These are phyloP conservation scores for Labroides dimidiatus DNA, from an alignment of 2,797 vertebrate genomes.

Conservation along the genomic window DNA sequence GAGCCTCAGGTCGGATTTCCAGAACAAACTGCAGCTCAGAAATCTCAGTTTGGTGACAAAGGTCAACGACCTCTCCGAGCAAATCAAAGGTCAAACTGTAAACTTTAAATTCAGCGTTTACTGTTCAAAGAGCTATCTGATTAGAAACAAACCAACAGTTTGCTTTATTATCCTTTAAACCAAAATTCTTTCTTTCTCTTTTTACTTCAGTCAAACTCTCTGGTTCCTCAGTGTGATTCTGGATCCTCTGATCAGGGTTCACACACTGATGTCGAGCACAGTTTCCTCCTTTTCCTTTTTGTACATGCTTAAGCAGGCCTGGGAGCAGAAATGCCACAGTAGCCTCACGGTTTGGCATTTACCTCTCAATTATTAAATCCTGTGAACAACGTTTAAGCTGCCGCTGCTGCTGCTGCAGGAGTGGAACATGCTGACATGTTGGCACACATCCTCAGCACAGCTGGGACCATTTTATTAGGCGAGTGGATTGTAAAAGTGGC, in stretches of 20 bases:
- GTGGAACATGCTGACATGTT: slow-evolving; percentile 40
- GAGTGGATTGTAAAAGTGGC: slow-evolving; percentile 28
- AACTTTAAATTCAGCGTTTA: background rate
- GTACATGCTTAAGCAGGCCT: background rate
- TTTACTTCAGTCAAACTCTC: background rate
- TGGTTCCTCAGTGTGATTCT: background rate
- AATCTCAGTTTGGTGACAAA: slow-evolving; percentile 46
- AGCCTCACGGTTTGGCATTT: slow-evolving; percentile 22
- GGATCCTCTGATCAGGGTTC: background rate
- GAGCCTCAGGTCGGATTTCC: slow-evolving; percentile 53
- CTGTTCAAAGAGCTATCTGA: slow-evolving; percentile 41
- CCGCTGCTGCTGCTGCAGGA: slow-evolving; percentile 11
- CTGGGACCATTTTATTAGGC: slow-evolving; percentile 30
- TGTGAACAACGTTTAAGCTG: slow-evolving; percentile 18
- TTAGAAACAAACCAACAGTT: slow-evolving; percentile 17
- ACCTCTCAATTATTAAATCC: slow-evolving; percentile 33
- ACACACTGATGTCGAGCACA: background rate
- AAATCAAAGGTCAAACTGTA: slow-evolving; percentile 33
- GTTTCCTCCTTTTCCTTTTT: background rate
- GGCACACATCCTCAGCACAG: slow-evolving; percentile 41
- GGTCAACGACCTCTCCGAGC: slow-evolving; percentile 59
- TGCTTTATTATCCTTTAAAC: background rate
- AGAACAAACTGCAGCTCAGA: slow-evolving; percentile 26
- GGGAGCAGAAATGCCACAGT: slow-evolving; percentile 9
- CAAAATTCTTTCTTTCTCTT: background rate